Conservation (phyloP, 1,140 invertebrate species). For the Halesus radiatus region DNA sequence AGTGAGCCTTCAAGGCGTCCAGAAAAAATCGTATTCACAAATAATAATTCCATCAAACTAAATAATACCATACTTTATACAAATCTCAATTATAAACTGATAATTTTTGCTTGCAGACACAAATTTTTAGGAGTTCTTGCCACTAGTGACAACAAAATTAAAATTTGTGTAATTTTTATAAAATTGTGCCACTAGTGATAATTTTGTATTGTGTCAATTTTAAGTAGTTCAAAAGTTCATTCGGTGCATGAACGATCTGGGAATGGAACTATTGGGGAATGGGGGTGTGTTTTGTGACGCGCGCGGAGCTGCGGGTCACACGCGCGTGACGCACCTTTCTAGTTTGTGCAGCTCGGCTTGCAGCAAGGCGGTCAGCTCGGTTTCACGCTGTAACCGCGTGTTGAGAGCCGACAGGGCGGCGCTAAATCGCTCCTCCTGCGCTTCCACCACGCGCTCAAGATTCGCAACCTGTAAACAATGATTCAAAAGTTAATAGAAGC, state of each 20-base stretch:
- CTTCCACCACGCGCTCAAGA: slow-evolving; percentile 72
- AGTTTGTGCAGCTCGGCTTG: slow-evolving; percentile 74
- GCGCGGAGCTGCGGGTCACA: slow-evolving; percentile 61
- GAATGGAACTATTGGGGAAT: neutral
- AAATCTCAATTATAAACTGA: neutral
- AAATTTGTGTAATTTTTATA: too few species aligned
- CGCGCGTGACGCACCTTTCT: slow-evolving; percentile 73
- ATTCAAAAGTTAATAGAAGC: neutral
- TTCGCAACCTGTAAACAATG: slow-evolving; percentile 67
- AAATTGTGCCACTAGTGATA: too few species aligned
- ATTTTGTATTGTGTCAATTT: too few species aligned
- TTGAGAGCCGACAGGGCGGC: slow-evolving; percentile 72
- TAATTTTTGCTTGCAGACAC: too few species aligned
- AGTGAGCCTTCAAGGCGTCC: slow-evolving; percentile 9
- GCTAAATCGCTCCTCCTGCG: slow-evolving; percentile 71
- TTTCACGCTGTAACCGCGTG: slow-evolving; percentile 70
- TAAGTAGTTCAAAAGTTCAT: neutral
- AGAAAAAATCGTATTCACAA: slow-evolving; percentile 5
- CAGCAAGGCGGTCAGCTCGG: slow-evolving; percentile 71
- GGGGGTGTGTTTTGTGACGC: neutral
- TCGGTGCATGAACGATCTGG: neutral
- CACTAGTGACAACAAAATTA: too few species aligned
- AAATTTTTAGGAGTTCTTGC: too few species aligned
- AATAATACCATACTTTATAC: neutral
- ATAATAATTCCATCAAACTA: slow-evolving; percentile 1